Conservation (phyloP, 2,797 vertebrate genomes). For the Acanthiza pusilla region DNA sequence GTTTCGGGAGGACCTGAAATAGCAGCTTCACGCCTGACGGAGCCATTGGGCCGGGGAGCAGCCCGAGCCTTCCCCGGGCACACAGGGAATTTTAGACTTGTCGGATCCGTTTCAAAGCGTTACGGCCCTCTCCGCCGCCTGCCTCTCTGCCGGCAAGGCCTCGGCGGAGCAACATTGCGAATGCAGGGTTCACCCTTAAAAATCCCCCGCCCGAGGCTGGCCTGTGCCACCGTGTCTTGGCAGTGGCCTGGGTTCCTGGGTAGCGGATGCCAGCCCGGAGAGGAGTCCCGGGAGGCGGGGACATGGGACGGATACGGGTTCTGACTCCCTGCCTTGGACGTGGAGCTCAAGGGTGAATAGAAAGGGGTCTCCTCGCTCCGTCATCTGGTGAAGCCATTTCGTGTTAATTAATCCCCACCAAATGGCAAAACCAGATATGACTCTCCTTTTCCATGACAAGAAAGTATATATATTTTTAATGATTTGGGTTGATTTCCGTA, state of each 20-base stretch:
- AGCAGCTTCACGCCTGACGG: not conserved
- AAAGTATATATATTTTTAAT: not conserved
- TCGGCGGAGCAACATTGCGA: accelerated
- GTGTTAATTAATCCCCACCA: not conserved
- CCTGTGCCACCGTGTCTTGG: not conserved
- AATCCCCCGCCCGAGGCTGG: not conserved
- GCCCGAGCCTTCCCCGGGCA: not conserved
- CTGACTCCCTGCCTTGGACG: not conserved
- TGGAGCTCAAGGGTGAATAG: not conserved
- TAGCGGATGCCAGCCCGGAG: not conserved
- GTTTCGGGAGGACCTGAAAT: not conserved
- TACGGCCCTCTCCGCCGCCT: not conserved
- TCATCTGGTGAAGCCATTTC: not conserved
- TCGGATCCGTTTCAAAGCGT: not conserved
- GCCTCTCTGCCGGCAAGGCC: not conserved
- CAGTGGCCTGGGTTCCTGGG: no score
- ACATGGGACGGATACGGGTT: not conserved
- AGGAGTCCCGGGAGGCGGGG: not conserved
- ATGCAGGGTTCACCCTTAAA: not conserved
- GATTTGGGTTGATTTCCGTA: not conserved
- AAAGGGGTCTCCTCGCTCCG: not conserved
- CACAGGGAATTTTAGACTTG: not conserved
- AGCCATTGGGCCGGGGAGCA: not conserved
- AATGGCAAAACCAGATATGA: slow-evolving; percentile 9
- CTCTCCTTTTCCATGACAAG: not conserved